These are phyloP conservation scores for Aphelenchoides besseyi DNA, from an alignment of 1,140 invertebrate species.

Conservation along the genomic window DNA sequence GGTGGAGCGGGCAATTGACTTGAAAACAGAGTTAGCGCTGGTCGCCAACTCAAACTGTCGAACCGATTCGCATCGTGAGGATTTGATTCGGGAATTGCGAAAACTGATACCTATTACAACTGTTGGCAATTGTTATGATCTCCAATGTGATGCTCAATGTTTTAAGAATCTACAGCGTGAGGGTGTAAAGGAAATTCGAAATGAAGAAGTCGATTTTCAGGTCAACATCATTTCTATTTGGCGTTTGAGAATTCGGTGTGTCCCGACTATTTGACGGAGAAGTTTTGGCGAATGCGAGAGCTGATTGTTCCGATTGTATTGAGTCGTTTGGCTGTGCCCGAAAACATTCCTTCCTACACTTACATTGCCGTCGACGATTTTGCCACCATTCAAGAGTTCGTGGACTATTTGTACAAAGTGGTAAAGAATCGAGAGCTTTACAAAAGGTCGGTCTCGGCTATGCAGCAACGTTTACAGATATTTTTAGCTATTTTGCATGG, in stretches of 20 bases:
- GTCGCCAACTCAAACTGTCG: background rate
- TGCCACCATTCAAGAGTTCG: slow-evolving; percentile 3
- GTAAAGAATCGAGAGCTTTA: background rate
- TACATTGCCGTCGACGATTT: slow-evolving; percentile 15
- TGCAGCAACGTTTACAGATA: background rate
- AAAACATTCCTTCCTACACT: background rate
- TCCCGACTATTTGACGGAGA: background rate
- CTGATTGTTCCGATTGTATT: slow-evolving; percentile 12
- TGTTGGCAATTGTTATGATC: background rate
- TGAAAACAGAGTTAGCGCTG: background rate
- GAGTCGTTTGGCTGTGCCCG: background rate
- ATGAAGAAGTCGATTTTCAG: background rate
- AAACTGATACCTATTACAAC: background rate
- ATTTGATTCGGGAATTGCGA: background rate
- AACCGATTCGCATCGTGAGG: background rate
- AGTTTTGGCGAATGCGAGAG: background rate
- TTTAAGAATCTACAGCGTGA: background rate
- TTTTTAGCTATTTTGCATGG: slow-evolving; percentile 12
- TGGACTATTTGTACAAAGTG: slow-evolving; percentile 5
- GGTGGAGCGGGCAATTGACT: slow-evolving; percentile 4
- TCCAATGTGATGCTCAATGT: background rate
- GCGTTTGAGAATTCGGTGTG: too few species aligned
- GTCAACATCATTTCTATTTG: background rate
- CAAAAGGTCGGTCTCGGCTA: slow-evolving; percentile 2
- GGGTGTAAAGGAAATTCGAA: background rate